phyloP scores from a whole-genome alignment of 2,888 invertebrate species.

The Ophioninae sp. region DNA sequence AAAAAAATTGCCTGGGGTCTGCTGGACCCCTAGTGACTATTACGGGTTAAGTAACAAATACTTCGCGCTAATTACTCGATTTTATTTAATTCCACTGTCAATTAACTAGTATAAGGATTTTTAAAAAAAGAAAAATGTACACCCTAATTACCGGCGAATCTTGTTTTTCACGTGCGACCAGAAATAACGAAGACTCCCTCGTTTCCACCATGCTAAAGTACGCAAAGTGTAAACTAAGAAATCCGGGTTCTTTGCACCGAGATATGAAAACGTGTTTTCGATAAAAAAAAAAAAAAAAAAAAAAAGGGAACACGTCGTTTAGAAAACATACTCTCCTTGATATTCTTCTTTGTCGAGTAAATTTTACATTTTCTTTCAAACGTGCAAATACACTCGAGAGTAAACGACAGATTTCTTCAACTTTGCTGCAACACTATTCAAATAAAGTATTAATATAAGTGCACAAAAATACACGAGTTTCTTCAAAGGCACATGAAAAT shows the following conservation, averaged over 20 bases:
- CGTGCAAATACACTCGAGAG: not conserved
- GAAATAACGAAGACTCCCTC: too few species aligned
- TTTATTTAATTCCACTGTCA: too few species aligned
- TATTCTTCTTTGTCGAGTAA: not conserved
- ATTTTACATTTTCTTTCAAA: not conserved
- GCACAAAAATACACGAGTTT: not conserved
- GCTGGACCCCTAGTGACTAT: too few species aligned
- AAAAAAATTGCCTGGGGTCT: too few species aligned
- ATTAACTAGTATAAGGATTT: too few species aligned
- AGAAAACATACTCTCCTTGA: not conserved
- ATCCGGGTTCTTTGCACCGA: not conserved
- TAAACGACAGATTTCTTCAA: conserved; percentile 29
- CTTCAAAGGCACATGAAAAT: not conserved
- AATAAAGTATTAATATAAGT: conserved; percentile 29
- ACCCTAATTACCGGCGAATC: not conserved
- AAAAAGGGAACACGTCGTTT: not conserved
- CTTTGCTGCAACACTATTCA: not conserved
- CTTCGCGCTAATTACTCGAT: too few species aligned
- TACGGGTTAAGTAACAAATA: too few species aligned
- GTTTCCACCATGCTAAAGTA: not conserved
- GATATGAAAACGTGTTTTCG: not conserved
- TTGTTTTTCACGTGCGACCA: too few species aligned
- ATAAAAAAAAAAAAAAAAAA: not conserved
- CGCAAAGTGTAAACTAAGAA: conserved; percentile 2
- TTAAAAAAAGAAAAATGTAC: not conserved